Evolutionary conservation across 2,888 invertebrate species (phyloP).

Genomic region (Troides aeacus): DNA sequence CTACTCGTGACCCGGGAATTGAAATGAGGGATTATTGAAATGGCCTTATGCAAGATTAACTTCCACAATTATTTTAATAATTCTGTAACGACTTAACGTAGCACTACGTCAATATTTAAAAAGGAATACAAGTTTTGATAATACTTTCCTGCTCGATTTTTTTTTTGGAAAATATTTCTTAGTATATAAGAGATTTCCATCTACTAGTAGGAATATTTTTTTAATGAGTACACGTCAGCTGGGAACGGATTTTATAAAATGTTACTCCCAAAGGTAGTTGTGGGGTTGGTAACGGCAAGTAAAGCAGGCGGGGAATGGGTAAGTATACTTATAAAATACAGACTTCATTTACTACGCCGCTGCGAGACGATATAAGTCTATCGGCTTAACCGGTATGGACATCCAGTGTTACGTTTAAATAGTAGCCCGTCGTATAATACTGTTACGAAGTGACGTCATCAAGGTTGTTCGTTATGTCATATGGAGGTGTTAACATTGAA

Average conservation of each 20-base stretch:
- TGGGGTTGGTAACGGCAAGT: too few relatives aligned
- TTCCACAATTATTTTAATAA: neutral
- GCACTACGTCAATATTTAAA: too few relatives aligned
- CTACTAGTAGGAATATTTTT: too few relatives aligned
- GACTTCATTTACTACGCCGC: neutral
- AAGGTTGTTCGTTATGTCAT: conserved; percentile 17
- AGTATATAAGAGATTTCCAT: too few relatives aligned
- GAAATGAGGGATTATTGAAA: conserved; percentile 2
- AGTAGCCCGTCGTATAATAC: conserved; percentile 3
- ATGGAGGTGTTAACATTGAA: conserved; percentile 1
- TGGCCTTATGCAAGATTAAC: neutral
- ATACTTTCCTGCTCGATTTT: too few relatives aligned
- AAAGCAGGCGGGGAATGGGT: too few relatives aligned
- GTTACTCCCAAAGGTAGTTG: too few relatives aligned
- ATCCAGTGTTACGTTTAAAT: conserved; percentile 9
- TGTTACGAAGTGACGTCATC: conserved; percentile 22
- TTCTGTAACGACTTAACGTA: neutral
- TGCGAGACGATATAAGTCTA: neutral
- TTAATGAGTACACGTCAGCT: too few relatives aligned
- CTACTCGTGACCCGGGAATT: conserved; percentile 6
- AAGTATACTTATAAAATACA: too few relatives aligned
- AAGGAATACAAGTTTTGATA: too few relatives aligned
- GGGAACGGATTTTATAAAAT: too few relatives aligned
- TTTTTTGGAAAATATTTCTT: too few relatives aligned
- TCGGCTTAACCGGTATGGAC: neutral